Evolutionary conservation across 2,888 invertebrate genomes (phyloP).

Genomic region (Microctonus brassicae): DNA sequence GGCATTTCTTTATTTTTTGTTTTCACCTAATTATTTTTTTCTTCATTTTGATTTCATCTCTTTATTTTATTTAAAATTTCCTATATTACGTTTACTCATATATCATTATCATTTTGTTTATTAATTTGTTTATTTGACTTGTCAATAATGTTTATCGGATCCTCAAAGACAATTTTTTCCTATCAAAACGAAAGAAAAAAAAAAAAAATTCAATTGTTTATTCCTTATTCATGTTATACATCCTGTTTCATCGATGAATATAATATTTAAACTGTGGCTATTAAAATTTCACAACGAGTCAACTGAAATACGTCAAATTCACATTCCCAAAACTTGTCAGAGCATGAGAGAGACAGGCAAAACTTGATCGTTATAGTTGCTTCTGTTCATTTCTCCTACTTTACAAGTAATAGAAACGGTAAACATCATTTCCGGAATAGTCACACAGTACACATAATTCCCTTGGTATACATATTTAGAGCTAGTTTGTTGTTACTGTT

Average conservation of each 20-base stretch:
- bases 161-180: background rate
- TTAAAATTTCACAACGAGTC: constrained; percentile 9
- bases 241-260: background rate
- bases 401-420: background rate
- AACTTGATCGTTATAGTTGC: constrained; percentile 16
- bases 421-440: constrained; percentile 12
- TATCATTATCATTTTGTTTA: constrained; percentile 2
- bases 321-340: constrained; percentile 27
- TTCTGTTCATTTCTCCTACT: background rate
- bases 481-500: background rate
- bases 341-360: constrained; percentile 14
- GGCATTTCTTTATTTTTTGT: constrained; percentile 35
- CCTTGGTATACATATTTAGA: background rate
- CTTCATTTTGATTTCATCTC: background rate
- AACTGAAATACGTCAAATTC: constrained; percentile 20
- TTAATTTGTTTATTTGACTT: background rate
- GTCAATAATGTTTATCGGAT: background rate
- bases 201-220: too few relatives aligned
- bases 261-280: constrained; percentile 17
- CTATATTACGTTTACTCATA: too few relatives aligned
- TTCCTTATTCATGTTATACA: background rate
- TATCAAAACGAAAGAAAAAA: background rate
- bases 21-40: constrained; percentile 26
- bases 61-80: background rate
- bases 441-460: background rate